Evolutionary conservation across 2,113 vertebrate genomes (phyloP), one percentile per base, ranked within the genome.

Genomic region (Motacilla tschutschensis): DNA sequence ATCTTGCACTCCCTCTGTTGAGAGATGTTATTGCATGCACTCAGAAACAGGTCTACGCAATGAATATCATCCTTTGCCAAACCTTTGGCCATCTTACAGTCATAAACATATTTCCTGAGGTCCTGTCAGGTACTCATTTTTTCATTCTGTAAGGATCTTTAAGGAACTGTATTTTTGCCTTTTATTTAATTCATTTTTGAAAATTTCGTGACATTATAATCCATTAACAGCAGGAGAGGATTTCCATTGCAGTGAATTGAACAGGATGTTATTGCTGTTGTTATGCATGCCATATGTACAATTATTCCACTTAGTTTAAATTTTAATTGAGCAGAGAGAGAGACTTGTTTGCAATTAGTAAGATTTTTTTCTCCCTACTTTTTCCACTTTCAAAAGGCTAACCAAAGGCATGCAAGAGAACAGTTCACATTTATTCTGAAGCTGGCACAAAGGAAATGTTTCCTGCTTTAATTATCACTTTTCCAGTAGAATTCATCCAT

Each of bases 301-400:
- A 69, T 83, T 91, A 81, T 92, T 94, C 79, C 84, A 90, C 47
- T 75, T 90, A 92, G 64, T 87, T 93, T 93, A 84, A 89, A 91
- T 88, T 93, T 92, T 89, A 93, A 90, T 89, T 93, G 87, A 95
- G 53, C 71, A 88, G 46, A 92, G 66, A 88, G 50, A 90, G 66
- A 81, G 11, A 43, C 10, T 71, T 91, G 28, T 80, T 93, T 85
- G 40, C 40, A 92, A 74, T 88, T 92, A 77, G 48, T 55, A 87
- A 50, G 22, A 63, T 44, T 76, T 88, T 48, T 50, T 40, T n/a
- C 36, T 84, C 3, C 6, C 4, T 65, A 8, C 4, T 57, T 12
- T 36, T 78, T 59, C 53, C 0, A 0, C 10, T 50, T 92, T 79
- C 46, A 85, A 31, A 43, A 82, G 19, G 41, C 35, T 74, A 70